Percentiles rank a stretch among this genome's conserved stretches.
phyloP scores from a whole-genome alignment of 2,888 invertebrate species.

The Drepana falcataria region DNA sequence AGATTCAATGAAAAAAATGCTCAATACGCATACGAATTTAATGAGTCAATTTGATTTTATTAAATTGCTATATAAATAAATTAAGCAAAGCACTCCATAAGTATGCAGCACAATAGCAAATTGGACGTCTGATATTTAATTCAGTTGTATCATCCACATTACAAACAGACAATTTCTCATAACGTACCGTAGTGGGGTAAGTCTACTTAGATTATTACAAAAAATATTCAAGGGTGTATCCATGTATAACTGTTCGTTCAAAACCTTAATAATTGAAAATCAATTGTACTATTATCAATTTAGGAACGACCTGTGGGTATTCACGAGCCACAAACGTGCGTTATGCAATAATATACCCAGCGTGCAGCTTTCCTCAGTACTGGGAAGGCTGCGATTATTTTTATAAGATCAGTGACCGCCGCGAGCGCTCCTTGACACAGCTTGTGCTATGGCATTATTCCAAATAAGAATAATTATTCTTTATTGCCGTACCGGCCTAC shows the following conservation, averaged over 20 bases:
- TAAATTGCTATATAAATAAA: neutral
- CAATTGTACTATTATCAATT: neutral
- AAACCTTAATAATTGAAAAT: too few relatives aligned
- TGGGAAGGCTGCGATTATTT: slow-evolving; percentile 31
- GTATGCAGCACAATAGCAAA: too few relatives aligned
- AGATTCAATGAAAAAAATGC: neutral
- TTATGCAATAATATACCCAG: slow-evolving; percentile 45
- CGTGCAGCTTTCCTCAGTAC: slow-evolving; percentile 15
- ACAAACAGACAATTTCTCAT: too few relatives aligned
- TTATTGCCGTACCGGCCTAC: slow-evolving; percentile 32
- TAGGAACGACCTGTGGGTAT: slow-evolving; percentile 10
- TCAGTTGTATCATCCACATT: too few relatives aligned
- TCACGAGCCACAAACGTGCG: slow-evolving; percentile 30
- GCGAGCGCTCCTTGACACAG: slow-evolving; percentile 42
- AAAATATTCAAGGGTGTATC: too few relatives aligned
- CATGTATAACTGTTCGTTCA: too few relatives aligned
- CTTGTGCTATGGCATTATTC: slow-evolving; percentile 34
- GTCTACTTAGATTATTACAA: too few relatives aligned
- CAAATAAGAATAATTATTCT: slow-evolving; percentile 44
- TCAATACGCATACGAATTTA: neutral
- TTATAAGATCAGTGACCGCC: slow-evolving; percentile 54
- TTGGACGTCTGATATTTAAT: too few relatives aligned
- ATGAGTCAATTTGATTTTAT: neutral
- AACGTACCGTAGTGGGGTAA: too few relatives aligned
- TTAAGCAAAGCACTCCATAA: neutral